Base-by-base conservation (phyloP, 2,113 vertebrate genomes). In the Sinocyclocheilus rhinocerous region DNA sequence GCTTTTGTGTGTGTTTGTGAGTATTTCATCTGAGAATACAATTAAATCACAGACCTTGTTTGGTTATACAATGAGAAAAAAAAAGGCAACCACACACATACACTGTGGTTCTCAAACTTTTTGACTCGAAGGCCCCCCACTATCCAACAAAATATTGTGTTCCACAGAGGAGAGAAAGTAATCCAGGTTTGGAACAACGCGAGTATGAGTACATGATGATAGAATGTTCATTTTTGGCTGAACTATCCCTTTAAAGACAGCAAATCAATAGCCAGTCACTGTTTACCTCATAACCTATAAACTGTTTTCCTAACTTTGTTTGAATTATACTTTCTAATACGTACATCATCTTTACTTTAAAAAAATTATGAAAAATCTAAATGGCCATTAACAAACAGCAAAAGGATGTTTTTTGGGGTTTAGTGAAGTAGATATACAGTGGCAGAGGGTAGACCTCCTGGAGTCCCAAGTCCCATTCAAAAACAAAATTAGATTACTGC, bases 1-100 rank as follows among this genome's bases (percentile, higher is more conserved):
- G 79, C 36, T 45, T 65, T 16, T 81, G 79, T 81, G 29, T 33
- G 45, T 81, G 79, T 29, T 65, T 9, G 59, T 26, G 36, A 81
- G 61, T 26, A 50, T 67, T 81, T 65, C 15, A 50, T 67, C 13
- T 48, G 22, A 81, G 22, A 24, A 81, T 7, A 81, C 39, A 67
- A 67, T 81, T 67, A 67, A 29, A 81, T 81, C 42, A 81, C n/a
- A 48, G 20, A 10, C 36, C 22, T 48, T 26, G 39, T 65, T 59
- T 79, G 16, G 5, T 61, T 59, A 39, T 39, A 15, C 55, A 59
- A 57, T 22, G 9, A 33, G n/a, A 45, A 29, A 6, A n/a, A 42
- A 29, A 48, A 67, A 48, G 10, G 10, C 33, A 22, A 22, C n/a
- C 59, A 29, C 13, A 50, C 29, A 29, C n/a, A 65, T 24, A 52